These are phyloP conservation scores for Atta colombica DNA, from an alignment of 1,140 invertebrate genomes.

Conservation along the genomic window DNA sequence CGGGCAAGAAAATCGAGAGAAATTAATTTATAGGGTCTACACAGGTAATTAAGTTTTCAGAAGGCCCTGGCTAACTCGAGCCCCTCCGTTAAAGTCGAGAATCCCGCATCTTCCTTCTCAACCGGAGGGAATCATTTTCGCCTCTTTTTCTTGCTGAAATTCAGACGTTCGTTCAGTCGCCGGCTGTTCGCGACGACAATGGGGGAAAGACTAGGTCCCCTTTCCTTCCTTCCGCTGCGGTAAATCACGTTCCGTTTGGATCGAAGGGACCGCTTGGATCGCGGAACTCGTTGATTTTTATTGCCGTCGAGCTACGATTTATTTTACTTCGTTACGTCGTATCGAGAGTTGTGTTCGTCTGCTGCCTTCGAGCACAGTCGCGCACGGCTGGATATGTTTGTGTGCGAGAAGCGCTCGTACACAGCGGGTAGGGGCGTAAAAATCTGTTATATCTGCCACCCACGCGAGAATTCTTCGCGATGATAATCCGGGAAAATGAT, in stretches of 20 bases:
- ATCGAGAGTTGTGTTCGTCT: constrained; percentile 64
- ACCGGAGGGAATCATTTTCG: constrained; percentile 63
- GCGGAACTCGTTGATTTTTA: constrained; percentile 69
- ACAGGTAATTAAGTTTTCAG: constrained; percentile 86
- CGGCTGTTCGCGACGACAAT: constrained; percentile 38
- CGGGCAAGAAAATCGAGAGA: constrained; percentile 82
- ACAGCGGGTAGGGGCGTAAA: constrained; percentile 44
- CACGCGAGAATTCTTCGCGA: constrained; percentile 65
- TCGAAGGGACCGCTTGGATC: constrained; percentile 64
- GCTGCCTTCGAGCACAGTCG: constrained; percentile 42
- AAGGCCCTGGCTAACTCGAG: constrained; percentile 81
- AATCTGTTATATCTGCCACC: constrained; percentile 64
- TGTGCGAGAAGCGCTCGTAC: background rate
- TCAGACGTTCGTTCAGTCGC: constrained; percentile 59
- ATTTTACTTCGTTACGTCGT: constrained; percentile 75
- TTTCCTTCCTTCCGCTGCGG: constrained; percentile 52
- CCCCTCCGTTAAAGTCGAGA: constrained; percentile 42
- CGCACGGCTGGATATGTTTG: background rate
- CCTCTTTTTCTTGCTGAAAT: constrained; percentile 37
- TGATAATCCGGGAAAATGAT: constrained; percentile 63
- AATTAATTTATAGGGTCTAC: constrained; percentile 86
- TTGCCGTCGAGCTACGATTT: constrained; percentile 70
- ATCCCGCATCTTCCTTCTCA: constrained; percentile 51
- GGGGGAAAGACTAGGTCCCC: constrained; percentile 37
- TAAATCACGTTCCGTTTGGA: constrained; percentile 70